Conservation (phyloP, 2,888 invertebrate species). For the Tillus elongatus region DNA sequence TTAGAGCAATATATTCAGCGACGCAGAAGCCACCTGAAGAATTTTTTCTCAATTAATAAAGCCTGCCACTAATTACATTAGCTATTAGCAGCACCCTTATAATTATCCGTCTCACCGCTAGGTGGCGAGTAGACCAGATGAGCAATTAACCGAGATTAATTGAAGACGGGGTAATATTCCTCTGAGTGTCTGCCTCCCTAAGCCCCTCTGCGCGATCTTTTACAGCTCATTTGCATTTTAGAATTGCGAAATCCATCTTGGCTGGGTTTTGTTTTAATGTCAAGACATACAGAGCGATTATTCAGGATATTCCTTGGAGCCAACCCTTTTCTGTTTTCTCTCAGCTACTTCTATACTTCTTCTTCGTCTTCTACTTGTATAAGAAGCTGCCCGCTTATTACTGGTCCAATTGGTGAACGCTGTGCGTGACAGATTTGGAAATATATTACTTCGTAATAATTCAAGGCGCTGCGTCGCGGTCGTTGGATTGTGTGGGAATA, state of each 20-base stretch:
- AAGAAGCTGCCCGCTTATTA: constrained; percentile 3
- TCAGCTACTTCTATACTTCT: too few species aligned
- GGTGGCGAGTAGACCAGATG: constrained; percentile 29
- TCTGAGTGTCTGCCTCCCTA: constrained; percentile 29
- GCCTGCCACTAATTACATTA: constrained; percentile 36
- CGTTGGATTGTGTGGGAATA: too few species aligned
- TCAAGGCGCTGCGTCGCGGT: too few species aligned
- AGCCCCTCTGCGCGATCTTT: constrained; percentile 37
- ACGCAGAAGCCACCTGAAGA: constrained; percentile 4
- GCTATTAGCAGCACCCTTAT: constrained; percentile 37
- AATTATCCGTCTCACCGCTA: constrained; percentile 35
- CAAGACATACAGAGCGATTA: constrained; percentile 32
- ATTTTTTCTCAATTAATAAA: constrained; percentile 1
- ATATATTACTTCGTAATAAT: background rate
- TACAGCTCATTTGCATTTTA: constrained; percentile 43
- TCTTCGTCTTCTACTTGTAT: too few species aligned
- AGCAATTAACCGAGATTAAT: constrained; percentile 32
- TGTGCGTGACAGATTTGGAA: constrained; percentile 1
- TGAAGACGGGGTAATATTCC: constrained; percentile 26
- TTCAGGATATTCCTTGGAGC: constrained; percentile 32
- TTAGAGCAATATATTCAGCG: too few species aligned
- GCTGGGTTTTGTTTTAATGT: constrained; percentile 36
- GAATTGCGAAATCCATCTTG: constrained; percentile 39
- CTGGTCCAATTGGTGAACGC: background rate
- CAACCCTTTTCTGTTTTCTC: constrained; percentile 4